phyloP scores from a whole-genome alignment of 1,140 invertebrate genomes.

The Physella acuta region DNA sequence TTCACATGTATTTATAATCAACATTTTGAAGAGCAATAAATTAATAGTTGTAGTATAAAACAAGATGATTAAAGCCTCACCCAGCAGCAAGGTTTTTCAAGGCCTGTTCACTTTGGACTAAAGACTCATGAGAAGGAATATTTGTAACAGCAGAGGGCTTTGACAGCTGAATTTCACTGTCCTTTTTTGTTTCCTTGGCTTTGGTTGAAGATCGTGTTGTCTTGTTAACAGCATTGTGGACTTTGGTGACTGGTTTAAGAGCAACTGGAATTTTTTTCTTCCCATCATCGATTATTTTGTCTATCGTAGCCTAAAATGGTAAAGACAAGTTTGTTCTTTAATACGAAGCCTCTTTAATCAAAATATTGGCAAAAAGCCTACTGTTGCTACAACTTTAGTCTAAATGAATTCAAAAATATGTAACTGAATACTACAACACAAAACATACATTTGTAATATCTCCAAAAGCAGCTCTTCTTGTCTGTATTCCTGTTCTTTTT shows the following conservation, averaged over 20 bases:
- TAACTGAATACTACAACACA: background rate
- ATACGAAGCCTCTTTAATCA: too few species aligned
- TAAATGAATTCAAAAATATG: background rate
- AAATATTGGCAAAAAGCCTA: background rate
- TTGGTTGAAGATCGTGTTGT: background rate
- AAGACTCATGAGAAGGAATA: background rate
- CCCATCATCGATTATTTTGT: constrained; percentile 18
- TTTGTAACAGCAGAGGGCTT: background rate
- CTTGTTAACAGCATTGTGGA: background rate
- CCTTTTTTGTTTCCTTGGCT: background rate
- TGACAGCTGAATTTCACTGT: background rate
- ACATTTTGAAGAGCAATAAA: background rate
- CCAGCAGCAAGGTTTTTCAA: background rate
- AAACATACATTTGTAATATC: constrained; percentile 74
- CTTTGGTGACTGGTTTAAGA: constrained; percentile 6
- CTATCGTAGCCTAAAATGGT: constrained; percentile 24
- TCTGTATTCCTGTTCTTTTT: constrained; percentile 14
- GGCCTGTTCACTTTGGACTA: background rate
- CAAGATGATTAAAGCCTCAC: background rate
- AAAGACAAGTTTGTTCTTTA: background rate
- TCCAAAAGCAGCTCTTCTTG: constrained; percentile 64
- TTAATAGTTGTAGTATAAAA: background rate
- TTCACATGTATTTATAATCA: background rate
- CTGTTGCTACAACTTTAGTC: background rate
- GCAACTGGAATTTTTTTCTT: constrained; percentile 16